Conservation (phyloP, 2,797 vertebrate genomes). For the Arnoldichthys spilopterus region DNA sequence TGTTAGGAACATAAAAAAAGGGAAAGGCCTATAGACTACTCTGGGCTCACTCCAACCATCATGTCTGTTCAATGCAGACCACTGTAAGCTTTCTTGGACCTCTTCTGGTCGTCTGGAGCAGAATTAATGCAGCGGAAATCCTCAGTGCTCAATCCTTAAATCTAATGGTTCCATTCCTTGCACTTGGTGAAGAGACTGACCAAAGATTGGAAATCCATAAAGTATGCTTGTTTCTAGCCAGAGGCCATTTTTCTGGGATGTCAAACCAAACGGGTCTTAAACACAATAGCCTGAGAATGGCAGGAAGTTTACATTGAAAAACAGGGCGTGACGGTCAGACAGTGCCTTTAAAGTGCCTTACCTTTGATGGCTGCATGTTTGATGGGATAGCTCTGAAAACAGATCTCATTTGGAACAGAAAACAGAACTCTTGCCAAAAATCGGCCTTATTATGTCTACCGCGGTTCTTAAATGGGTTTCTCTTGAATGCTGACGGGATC, state of each 20-base stretch:
- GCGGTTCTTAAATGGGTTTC: slow-evolving; percentile 62
- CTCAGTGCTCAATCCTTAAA: neutral
- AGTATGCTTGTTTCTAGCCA: neutral
- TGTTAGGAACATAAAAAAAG: too few species aligned
- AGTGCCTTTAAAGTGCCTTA: slow-evolving; percentile 61
- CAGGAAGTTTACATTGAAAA: slow-evolving; percentile 61
- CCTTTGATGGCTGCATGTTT: slow-evolving; percentile 63
- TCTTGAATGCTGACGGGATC: slow-evolving; percentile 57
- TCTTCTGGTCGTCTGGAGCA: neutral
- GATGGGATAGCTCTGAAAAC: slow-evolving; percentile 61
- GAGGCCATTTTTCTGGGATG: neutral
- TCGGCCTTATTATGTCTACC: slow-evolving; percentile 66
- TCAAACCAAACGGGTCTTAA: neutral
- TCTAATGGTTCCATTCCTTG: neutral
- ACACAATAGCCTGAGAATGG: slow-evolving; percentile 59
- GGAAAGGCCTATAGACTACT: too few species aligned
- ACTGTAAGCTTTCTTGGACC: neutral
- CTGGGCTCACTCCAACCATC: neutral
- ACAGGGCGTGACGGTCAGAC: slow-evolving; percentile 25
- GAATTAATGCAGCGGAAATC: neutral
- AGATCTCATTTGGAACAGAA: slow-evolving; percentile 68
- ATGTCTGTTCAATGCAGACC: neutral
- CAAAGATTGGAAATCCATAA: neutral
- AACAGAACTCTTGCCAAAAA: slow-evolving; percentile 66
- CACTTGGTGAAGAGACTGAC: neutral